Evolutionary conservation across 2,888 invertebrate species (phyloP).

Genomic region (Scaptomyza flava): DNA sequence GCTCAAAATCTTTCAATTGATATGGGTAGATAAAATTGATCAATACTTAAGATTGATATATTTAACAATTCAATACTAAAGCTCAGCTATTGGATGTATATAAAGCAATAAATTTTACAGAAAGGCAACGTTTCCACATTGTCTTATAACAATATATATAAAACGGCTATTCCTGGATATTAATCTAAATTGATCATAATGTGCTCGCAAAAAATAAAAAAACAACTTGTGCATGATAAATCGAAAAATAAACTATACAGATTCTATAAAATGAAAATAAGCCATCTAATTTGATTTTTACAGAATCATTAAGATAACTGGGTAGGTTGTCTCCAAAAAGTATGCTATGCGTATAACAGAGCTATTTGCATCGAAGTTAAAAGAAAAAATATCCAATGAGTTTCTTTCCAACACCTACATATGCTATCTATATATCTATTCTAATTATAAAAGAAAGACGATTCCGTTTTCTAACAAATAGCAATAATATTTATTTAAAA

Average conservation of each 20-base stretch:
- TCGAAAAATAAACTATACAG: too few species aligned
- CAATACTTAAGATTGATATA: too few species aligned
- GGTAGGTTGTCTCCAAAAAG: slow-evolving; percentile 18
- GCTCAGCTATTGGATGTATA: not conserved
- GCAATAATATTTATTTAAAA: slow-evolving; percentile 67
- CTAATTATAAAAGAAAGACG: slow-evolving; percentile 8
- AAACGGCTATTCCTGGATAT: not conserved
- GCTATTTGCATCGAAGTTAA: not conserved
- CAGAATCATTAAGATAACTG: not conserved
- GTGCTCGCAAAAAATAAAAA: not conserved
- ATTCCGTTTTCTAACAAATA: slow-evolving; percentile 60
- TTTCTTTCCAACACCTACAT: slow-evolving; percentile 17
- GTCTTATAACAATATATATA: not conserved
- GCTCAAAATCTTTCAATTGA: too few species aligned
- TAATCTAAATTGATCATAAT: not conserved
- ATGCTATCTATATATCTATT: not conserved
- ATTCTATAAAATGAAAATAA: too few species aligned
- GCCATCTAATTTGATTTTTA: too few species aligned
- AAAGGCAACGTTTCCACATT: not conserved
- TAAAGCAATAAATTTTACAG: too few species aligned
- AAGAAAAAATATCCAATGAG: not conserved
- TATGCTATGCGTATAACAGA: slow-evolving; percentile 20
- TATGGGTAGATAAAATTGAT: too few species aligned
- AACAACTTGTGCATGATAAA: not conserved
- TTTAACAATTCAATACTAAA: too few species aligned